Percentiles rank a stretch among this genome's conserved stretches.
Conservation (phyloP, 2,888 invertebrate species). For the Schizaphis graminum region DNA sequence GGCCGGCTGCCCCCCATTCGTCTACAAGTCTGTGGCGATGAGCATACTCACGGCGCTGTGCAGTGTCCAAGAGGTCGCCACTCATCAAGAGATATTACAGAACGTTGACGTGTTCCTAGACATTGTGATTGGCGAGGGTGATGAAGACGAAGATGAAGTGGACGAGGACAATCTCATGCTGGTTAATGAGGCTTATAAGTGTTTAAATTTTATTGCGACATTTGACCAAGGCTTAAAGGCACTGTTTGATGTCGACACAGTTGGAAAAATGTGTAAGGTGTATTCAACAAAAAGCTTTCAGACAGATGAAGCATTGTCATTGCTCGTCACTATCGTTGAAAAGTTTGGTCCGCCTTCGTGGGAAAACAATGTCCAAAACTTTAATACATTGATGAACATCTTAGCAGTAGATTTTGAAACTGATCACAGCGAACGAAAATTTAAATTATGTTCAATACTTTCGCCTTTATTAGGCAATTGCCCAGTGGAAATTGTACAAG, state of each 20-base stretch:
- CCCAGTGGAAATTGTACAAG: slow-evolving; percentile 77
- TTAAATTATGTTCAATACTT: slow-evolving; percentile 86
- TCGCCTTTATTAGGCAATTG: slow-evolving; percentile 82
- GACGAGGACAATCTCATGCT: slow-evolving; percentile 89
- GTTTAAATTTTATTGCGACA: slow-evolving; percentile 84
- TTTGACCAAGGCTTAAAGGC: slow-evolving; percentile 85
- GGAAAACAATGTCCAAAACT: slow-evolving; percentile 83
- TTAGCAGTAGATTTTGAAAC: slow-evolving; percentile 89
- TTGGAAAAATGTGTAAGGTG: slow-evolving; percentile 86
- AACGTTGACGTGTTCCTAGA: slow-evolving; percentile 87
- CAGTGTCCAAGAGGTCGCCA: slow-evolving; percentile 83
- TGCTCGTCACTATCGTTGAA: slow-evolving; percentile 82
- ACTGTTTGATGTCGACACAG: slow-evolving; percentile 82
- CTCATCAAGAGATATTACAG: slow-evolving; percentile 85
- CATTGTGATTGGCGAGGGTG: slow-evolving; percentile 82
- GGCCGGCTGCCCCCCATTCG: slow-evolving; percentile 88
- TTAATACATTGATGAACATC: slow-evolving; percentile 85
- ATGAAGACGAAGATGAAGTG: slow-evolving; percentile 82
- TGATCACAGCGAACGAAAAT: slow-evolving; percentile 90
- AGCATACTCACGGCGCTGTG: slow-evolving; percentile 90
- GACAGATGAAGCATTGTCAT: slow-evolving; percentile 88
- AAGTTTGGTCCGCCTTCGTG: slow-evolving; percentile 82
- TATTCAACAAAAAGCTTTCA: slow-evolving; percentile 91
- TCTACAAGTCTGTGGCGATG: slow-evolving; percentile 92
- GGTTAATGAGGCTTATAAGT: slow-evolving; percentile 88